phyloP scores from a whole-genome alignment of 2,797 vertebrate genomes.

The Hoplostethus atlanticus region DNA sequence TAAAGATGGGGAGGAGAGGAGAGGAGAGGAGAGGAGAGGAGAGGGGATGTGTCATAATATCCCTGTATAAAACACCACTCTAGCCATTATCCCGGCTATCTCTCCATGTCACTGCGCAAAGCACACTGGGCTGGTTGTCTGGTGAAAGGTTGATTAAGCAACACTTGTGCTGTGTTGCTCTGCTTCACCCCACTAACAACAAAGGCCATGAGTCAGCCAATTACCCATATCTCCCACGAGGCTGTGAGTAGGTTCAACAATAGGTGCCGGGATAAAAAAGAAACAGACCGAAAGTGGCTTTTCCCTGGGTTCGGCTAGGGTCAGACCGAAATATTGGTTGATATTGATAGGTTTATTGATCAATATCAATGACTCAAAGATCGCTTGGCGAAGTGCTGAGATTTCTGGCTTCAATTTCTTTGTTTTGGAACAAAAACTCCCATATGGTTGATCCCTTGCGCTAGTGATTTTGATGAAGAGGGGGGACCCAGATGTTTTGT shows the following conservation, averaged over 20 bases:
- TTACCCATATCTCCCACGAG: slow-evolving; percentile 43
- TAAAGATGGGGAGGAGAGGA: background rate
- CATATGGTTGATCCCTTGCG: too few species aligned
- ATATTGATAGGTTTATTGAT: too few species aligned
- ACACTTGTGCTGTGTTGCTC: slow-evolving; percentile 21
- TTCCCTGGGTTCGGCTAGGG: slow-evolving; percentile 2
- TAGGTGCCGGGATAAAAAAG: background rate
- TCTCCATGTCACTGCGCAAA: background rate
- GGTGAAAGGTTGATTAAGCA: slow-evolving; percentile 43
- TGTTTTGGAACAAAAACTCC: too few species aligned
- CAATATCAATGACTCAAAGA: too few species aligned
- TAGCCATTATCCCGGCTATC: background rate
- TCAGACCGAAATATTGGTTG: background rate
- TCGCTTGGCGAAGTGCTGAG: too few species aligned
- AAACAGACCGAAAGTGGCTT: background rate
- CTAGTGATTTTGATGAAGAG: background rate
- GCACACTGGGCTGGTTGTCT: slow-evolving; percentile 2
- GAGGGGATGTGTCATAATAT: background rate
- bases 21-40: background rate
- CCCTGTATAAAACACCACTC: background rate
- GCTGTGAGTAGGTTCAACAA: slow-evolving; percentile 26
- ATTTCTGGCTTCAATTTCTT: too few species aligned
- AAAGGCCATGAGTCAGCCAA: slow-evolving; percentile 56
- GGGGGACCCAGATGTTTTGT: slow-evolving; percentile 51
- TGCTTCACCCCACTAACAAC: slow-evolving; percentile 40